These are phyloP conservation scores for Rhipidura dahli DNA, from an alignment of 2,113 vertebrate species.

Conservation along the genomic window DNA sequence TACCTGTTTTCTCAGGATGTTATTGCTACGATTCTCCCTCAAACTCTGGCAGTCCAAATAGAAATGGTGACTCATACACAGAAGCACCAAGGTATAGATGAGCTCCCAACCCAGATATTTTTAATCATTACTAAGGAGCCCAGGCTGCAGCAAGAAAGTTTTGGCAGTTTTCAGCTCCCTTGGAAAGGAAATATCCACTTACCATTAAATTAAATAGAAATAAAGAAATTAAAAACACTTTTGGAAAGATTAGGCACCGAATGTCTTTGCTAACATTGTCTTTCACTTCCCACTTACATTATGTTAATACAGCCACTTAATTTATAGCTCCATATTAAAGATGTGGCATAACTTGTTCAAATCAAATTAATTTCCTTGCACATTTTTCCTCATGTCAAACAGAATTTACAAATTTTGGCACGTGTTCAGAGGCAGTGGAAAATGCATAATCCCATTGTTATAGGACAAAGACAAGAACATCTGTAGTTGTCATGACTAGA, in stretches of 20 bases:
- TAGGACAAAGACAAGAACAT: not conserved
- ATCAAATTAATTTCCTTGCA: not conserved
- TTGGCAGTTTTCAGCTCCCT: not conserved
- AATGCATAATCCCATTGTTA: not conserved
- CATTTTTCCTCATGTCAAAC: not conserved
- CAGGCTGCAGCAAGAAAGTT: not conserved
- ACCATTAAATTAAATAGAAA: not conserved
- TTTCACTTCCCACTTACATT: not conserved
- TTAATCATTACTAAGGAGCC: not conserved
- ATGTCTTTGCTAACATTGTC: not conserved
- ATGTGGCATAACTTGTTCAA: not conserved
- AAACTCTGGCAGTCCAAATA: not conserved
- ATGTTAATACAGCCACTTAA: not conserved
- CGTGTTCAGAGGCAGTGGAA: slow-evolving; percentile 1
- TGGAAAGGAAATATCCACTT: not conserved
- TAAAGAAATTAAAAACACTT: not conserved
- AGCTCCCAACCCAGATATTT: not conserved
- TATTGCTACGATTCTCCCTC: not conserved
- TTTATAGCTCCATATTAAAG: not conserved
- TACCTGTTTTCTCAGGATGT: not conserved
- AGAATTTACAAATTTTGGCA: slow-evolving; percentile 2
- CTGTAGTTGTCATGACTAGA: not conserved
- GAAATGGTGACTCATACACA: not conserved
- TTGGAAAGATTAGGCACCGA: not conserved
- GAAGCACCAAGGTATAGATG: not conserved